These are phyloP conservation scores for Selene dorsalis DNA, from an alignment of 2,797 vertebrate genomes.

Conservation along the genomic window DNA sequence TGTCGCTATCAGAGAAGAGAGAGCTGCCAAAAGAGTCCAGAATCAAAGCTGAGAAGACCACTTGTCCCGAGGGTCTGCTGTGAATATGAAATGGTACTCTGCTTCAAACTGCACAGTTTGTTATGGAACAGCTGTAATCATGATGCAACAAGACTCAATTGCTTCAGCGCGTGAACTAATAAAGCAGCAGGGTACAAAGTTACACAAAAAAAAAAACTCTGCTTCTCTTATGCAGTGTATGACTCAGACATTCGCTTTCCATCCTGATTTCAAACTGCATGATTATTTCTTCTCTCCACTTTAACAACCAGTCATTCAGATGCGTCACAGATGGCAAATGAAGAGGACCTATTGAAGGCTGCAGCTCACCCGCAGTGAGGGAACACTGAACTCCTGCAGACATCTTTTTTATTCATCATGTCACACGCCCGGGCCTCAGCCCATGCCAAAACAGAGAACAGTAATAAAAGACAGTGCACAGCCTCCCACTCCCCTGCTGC, in stretches of 20 bases:
- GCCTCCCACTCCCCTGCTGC: slow-evolving; percentile 53
- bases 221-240: slow-evolving; percentile 21
- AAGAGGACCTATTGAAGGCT: slow-evolving; percentile 33
- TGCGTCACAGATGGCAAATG: slow-evolving; percentile 41
- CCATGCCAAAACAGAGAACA: slow-evolving; percentile 36
- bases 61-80: slow-evolving; percentile 50
- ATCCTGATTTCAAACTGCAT: slow-evolving; percentile 38
- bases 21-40: slow-evolving; percentile 25
- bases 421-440: slow-evolving; percentile 36
- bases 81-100: slow-evolving; percentile 29
- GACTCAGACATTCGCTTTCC: slow-evolving; percentile 31
- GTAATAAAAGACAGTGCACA: slow-evolving; percentile 46
- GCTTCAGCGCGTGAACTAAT: slow-evolving; percentile 49
- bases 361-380: slow-evolving; percentile 47
- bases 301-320: slow-evolving; percentile 34
- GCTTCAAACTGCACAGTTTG: slow-evolving; percentile 51
- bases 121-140: slow-evolving; percentile 58
- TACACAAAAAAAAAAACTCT: not conserved
- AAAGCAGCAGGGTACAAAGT: slow-evolving; percentile 26
- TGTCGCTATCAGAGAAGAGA: slow-evolving; percentile 46
- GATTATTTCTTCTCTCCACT: slow-evolving; percentile 32
- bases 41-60: slow-evolving; percentile 50
- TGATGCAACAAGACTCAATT: slow-evolving; percentile 68
- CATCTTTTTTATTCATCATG: slow-evolving; percentile 53
- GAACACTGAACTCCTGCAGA: slow-evolving; percentile 51